Evolutionary conservation across 2,888 invertebrate species (phyloP).

Genomic region (Tachystola acroxantha): DNA sequence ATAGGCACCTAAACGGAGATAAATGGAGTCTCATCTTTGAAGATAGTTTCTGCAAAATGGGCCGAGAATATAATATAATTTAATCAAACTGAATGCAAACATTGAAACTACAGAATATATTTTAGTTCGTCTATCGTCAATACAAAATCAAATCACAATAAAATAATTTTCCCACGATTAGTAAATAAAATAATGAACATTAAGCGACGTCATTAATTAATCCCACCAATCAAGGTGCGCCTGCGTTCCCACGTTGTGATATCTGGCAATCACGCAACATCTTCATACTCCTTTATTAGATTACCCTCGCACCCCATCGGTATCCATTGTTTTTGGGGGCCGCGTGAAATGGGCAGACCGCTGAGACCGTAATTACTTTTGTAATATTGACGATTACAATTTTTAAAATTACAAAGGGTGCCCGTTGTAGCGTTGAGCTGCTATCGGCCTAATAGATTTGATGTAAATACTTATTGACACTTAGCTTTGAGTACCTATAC

Average conservation of each 20-base stretch:
- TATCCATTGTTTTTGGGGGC: conserved; percentile 70
- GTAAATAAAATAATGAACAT: conserved; percentile 30
- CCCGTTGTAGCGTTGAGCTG: conserved; percentile 8
- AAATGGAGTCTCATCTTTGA: too few species aligned
- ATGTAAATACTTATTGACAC: neutral
- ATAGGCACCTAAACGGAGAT: too few species aligned
- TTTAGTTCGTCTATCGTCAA: too few species aligned
- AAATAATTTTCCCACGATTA: conserved; percentile 53
- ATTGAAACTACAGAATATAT: too few species aligned
- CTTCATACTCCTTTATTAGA: conserved; percentile 66
- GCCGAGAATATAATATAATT: too few species aligned
- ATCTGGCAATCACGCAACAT: conserved; percentile 76
- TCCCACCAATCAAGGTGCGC: conserved; percentile 64
- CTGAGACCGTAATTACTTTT: conserved; percentile 44
- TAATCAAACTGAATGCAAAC: too few species aligned
- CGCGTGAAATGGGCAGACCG: conserved; percentile 66
- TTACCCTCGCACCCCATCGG: conserved; percentile 37
- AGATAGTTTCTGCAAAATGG: too few species aligned
- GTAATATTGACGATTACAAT: conserved; percentile 38
- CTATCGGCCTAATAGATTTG: conserved; percentile 3
- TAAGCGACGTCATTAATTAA: conserved; percentile 61
- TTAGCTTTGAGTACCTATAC: too few species aligned
- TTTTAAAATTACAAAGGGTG: conserved; percentile 18
- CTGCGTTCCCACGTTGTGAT: conserved; percentile 66
- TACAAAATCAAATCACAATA: conserved; percentile 16